Conservation (phyloP, 2,113 vertebrate genomes). For the Ciconia boyciana region DNA sequence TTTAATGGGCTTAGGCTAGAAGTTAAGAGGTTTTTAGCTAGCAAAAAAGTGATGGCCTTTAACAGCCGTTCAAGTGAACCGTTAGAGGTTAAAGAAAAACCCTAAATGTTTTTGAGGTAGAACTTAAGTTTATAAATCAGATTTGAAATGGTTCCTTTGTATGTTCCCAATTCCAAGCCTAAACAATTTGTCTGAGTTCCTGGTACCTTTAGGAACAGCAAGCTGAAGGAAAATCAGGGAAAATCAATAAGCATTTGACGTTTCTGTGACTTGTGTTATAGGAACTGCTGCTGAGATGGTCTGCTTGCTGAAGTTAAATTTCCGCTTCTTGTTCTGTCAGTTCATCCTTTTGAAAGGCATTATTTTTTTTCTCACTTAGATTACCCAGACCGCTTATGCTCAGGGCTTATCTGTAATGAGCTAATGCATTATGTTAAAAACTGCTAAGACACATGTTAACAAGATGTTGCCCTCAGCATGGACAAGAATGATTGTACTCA, state of each 20-base stretch:
- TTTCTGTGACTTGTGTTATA: background rate
- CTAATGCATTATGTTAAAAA: conserved; percentile 7
- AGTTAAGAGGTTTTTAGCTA: background rate
- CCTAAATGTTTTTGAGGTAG: background rate
- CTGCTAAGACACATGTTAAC: background rate
- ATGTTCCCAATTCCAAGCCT: background rate
- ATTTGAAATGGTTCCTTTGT: background rate
- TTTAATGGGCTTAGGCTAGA: background rate
- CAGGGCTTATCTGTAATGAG: background rate
- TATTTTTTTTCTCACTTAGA: background rate
- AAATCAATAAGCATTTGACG: background rate
- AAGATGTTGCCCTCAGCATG: background rate
- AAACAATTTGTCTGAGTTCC: background rate
- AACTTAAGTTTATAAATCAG: background rate
- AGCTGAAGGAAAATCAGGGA: background rate
- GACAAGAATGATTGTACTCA: background rate
- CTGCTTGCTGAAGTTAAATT: background rate
- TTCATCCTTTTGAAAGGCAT: background rate
- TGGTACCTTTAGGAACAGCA: background rate
- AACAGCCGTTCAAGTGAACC: background rate
- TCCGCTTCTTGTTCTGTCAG: background rate
- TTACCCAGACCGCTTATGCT: background rate
- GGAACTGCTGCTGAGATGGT: background rate
- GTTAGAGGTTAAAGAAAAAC: background rate
- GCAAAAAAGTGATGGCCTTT: background rate